Base-by-base conservation (phyloP, 2,113 vertebrate species). In the Cyprinodon brontotheroides region DNA sequence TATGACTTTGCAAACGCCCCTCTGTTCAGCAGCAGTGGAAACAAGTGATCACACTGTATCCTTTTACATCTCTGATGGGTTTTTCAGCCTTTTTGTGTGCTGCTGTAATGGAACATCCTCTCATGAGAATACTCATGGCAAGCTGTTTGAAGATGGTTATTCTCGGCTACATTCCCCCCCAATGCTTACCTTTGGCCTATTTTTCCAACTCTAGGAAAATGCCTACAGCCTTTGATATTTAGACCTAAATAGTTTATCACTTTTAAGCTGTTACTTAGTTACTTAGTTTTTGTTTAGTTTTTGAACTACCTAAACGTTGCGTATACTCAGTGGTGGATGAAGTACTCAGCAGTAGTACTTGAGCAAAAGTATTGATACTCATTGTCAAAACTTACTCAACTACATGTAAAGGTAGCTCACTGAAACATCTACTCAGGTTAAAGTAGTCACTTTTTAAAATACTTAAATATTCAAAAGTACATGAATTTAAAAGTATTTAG, bases 81-180 rank as follows among this genome's bases (percentile, higher is more conserved):
- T 91, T 90, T 82, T 89, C 87, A 91, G 87, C 84, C 80, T 86
- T 87, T 85, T 85, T 88, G 82, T 78, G 3, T 77, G 83, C 71
- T 86, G 86, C 80, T 85, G 89, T 90, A 90, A 92, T 89, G 89
- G 90, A 91, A 91, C 82, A 86, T 80, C 78, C 75, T 79, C 81
- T 88, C 66, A 11, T 72, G 60, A 88, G 89, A 83, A 87, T 82
- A 87, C 89, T 87, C 84, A 90, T 76, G 83, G 85, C 71, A 71
- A 75, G 80, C 59, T 84, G 63, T 86, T 85, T 80, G 64, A 88
- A 86, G 88, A 87, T 89, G 84, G 74, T 63, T 75, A 9, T 63
- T 86, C 66, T 72, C 65, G 9, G 69, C 59, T 68, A 41, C 47
- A 22, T 61, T 36, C 15, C 47, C 65, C 3, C 29, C 0, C 57